Evolutionary conservation across 2,888 invertebrate genomes (phyloP), one percentile per base, ranked within the genome.

Genomic region (Augiades crinisus): DNA sequence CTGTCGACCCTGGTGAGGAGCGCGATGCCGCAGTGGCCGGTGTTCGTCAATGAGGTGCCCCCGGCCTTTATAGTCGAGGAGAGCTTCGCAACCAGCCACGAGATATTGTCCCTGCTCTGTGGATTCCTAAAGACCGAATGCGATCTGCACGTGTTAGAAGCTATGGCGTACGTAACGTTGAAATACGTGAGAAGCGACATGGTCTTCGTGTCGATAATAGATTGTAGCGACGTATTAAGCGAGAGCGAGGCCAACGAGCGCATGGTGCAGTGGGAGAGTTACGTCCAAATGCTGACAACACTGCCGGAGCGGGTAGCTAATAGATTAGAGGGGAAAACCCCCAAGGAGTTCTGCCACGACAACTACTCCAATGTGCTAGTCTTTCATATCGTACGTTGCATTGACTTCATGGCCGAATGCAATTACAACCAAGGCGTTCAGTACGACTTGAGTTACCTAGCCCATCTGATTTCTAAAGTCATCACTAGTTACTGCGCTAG

Each of bases 281-380:
- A 90, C 14, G 84, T 94, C 0, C 94, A 94, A 66, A 63, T 92
- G 38, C 63, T 95, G 45, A 79, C 92, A 5, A 93, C 94, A 1
- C 63, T 96, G 44, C 95, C 96, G 0, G 92, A 89, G 63, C 84
- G 93, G 59, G 81, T 96, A 33, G 94, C 95, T 5, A 96, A 96
- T 68, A 90, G 89, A 61, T 62, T 93, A 19, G 79, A 92, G 55
- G 82, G 80, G 1, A 80, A 91, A 21, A 81, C 92, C 3, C 91
- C 92, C 0, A 83, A 89, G 53, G 81, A 90, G 12, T 95, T 94
- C 67, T 77, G 90, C 0, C 82, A 91, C 0, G 81, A 90, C 10
- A 84, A 82, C 14, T 95, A 91, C 70, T 84, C 92, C 0, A 91
- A 90, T 46, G 74, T 92, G 34, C 63, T 95, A 0, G 75, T 92